Percentiles rank a stretch among this genome's conserved stretches.
Conservation (phyloP, 2,888 invertebrate species). For the Drymonia ruficornis region DNA sequence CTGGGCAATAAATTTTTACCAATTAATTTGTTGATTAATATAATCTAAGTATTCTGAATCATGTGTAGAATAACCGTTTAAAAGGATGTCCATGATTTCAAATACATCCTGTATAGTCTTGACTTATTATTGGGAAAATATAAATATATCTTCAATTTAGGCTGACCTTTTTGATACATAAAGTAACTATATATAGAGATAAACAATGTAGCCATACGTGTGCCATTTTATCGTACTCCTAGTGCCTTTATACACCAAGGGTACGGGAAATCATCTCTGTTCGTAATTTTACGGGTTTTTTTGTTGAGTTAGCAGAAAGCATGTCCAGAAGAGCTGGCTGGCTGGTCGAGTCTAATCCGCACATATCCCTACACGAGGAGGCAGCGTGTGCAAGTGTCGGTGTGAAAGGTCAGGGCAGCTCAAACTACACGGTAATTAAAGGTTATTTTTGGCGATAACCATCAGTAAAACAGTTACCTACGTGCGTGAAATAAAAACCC, state of each 20-base stretch:
- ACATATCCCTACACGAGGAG: conserved; percentile 55
- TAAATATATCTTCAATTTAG: too few species aligned
- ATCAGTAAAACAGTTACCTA: conserved; percentile 82
- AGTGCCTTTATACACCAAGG: not conserved
- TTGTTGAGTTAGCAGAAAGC: conserved; percentile 2
- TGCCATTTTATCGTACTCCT: not conserved
- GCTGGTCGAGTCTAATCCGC: conserved; percentile 53
- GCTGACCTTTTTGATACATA: too few species aligned
- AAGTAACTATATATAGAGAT: too few species aligned
- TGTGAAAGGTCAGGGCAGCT: conserved; percentile 81
- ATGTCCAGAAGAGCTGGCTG: conserved; percentile 16
- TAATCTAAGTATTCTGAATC: too few species aligned
- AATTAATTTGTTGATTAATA: too few species aligned
- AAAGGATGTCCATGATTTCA: too few species aligned
- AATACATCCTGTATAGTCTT: too few species aligned
- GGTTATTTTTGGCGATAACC: conserved; percentile 84
- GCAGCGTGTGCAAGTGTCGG: conserved; percentile 62
- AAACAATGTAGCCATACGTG: too few species aligned
- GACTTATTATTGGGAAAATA: too few species aligned
- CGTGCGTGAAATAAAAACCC: conserved; percentile 76
- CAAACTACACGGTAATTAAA: conserved; percentile 83
- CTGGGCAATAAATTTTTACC: too few species aligned
- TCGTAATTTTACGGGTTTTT: not conserved
- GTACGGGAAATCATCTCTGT: not conserved
- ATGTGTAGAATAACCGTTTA: too few species aligned